Percentiles rank a stretch among this genome's conserved stretches.
These are phyloP conservation scores for Nezara viridula DNA, from an alignment of 2,888 invertebrate species.

Conservation along the genomic window DNA sequence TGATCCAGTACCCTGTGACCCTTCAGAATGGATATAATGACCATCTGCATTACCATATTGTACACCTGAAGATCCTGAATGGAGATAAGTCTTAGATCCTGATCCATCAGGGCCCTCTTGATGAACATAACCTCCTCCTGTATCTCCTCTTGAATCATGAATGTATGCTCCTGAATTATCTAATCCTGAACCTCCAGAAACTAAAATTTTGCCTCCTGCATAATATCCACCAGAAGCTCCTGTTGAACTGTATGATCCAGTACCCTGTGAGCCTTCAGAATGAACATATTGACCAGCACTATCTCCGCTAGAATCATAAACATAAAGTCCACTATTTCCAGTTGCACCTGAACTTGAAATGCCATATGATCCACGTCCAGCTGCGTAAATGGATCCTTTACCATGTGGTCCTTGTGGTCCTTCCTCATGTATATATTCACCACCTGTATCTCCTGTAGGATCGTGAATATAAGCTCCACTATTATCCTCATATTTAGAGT, in stretches of 20 bases:
- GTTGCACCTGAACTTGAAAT: not conserved
- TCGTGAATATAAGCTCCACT: constrained; percentile 65
- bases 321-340: constrained; percentile 57
- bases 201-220: constrained; percentile 42
- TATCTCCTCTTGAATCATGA: constrained; percentile 63
- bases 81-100: too few relatives aligned
- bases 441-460: constrained; percentile 64
- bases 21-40: constrained; percentile 57
- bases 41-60: too few relatives aligned
- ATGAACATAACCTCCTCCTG: constrained; percentile 61
- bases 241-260: not conserved
- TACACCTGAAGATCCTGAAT: too few relatives aligned
- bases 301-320: constrained; percentile 56
- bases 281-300: constrained; percentile 61
- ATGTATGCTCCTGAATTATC: constrained; percentile 60
- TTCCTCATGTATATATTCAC: constrained; percentile 63
- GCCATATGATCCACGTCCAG: not conserved
- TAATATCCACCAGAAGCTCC: constrained; percentile 26
- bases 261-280: constrained; percentile 51
- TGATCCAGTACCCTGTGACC: constrained; percentile 46
- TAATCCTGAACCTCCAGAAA: constrained; percentile 27
- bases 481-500: constrained; percentile 61
- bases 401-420: constrained; percentile 60
- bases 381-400: constrained; percentile 20
- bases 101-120: constrained; percentile 6